Evolutionary conservation across 2,797 vertebrate genomes (phyloP).

Genomic region (Tapirus indicus): DNA sequence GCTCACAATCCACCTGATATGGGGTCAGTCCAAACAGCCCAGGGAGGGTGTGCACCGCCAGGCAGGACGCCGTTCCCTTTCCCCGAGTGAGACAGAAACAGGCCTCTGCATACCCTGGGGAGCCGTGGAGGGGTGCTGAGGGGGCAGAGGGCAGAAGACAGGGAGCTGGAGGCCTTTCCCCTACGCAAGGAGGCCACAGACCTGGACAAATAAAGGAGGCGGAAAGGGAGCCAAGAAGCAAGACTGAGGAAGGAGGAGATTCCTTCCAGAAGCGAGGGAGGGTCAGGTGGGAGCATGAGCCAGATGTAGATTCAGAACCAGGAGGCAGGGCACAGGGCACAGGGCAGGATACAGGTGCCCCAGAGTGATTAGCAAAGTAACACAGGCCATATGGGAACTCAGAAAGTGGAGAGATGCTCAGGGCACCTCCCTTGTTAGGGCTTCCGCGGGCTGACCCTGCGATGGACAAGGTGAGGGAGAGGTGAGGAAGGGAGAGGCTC

Average conservation of each 20-base stretch:
- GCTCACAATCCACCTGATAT: conserved; percentile 62
- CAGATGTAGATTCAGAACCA: not conserved
- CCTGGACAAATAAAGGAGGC: not conserved
- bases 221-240: not conserved
- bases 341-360: not conserved
- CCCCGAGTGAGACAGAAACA: not conserved
- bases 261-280: not conserved
- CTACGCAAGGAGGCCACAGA: not conserved
- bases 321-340: not conserved
- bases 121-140: not conserved
- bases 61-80: not conserved
- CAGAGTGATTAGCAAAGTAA: not conserved
- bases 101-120: not conserved
- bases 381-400: not conserved
- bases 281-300: not conserved
- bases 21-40: conserved; percentile 25
- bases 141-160: not conserved
- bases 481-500: not conserved
- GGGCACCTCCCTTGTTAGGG: accelerated
- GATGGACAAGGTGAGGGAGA: not conserved
- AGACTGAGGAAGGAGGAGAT: not conserved
- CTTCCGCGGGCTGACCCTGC: not conserved
- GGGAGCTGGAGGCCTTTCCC: not conserved
- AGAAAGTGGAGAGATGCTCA: not conserved
- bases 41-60: not conserved